phyloP scores from a whole-genome alignment of 2,888 invertebrate species.

The Synergus laeviventris region DNA sequence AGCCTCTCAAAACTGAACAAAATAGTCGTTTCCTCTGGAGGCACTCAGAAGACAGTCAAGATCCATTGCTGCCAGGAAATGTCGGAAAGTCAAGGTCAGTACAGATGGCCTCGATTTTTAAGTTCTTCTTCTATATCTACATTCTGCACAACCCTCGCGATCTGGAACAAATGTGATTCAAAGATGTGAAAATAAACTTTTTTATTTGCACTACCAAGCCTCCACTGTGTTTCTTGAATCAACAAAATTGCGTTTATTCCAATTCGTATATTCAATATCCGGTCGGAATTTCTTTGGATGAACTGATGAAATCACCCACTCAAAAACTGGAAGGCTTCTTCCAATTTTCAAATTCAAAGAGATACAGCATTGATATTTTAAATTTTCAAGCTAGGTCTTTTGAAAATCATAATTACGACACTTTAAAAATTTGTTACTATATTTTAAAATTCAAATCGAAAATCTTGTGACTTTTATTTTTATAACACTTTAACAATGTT shows the following conservation, averaged over 20 bases:
- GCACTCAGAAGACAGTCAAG: slow-evolving; percentile 90
- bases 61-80: slow-evolving; percentile 89
- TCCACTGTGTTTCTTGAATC: slow-evolving; percentile 4
- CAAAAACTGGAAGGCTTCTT: too few species aligned
- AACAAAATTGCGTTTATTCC: slow-evolving; percentile 14
- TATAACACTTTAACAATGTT: too few species aligned
- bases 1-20: slow-evolving; percentile 77
- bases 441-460: too few species aligned
- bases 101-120: neutral
- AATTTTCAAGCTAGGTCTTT: too few species aligned
- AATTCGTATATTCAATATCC: neutral
- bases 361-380: too few species aligned
- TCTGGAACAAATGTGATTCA: neutral
- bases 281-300: neutral
- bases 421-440: too few species aligned
- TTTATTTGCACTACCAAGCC: slow-evolving; percentile 5
- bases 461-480: too few species aligned
- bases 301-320: neutral
- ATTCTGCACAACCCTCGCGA: neutral
- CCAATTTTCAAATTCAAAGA: too few species aligned
- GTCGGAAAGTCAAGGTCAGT: slow-evolving; percentile 88
- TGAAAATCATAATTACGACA: too few species aligned
- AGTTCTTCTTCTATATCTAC: neutral
- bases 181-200: slow-evolving; percentile 9
- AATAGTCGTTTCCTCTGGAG: slow-evolving; percentile 80